Conservation (phyloP, 2,888 invertebrate species). For the Tenthredo livida region DNA sequence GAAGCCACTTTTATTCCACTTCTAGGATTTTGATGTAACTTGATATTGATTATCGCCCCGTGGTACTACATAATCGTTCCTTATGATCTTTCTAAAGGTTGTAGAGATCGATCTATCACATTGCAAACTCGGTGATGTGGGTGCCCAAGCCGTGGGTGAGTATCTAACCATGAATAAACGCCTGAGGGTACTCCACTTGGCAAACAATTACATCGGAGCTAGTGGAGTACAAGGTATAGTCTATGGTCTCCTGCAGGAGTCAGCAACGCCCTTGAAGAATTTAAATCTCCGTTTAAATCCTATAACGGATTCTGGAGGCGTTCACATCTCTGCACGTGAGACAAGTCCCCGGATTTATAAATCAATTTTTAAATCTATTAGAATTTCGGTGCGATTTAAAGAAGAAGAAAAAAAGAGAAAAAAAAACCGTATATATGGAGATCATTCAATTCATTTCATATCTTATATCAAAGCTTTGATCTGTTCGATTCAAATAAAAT, state of each 20-base stretch:
- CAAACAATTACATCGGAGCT: constrained; percentile 81
- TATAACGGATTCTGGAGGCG: constrained; percentile 81
- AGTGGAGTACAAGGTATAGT: constrained; percentile 81
- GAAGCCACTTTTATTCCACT: not conserved
- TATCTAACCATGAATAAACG: constrained; percentile 74
- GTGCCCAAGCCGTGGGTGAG: constrained; percentile 83
- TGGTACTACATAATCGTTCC: not conserved
- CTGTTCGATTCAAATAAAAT: not conserved
- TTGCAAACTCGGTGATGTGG: constrained; percentile 83
- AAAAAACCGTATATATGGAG: no score
- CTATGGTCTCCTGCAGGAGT: constrained; percentile 80
- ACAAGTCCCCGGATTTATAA: not conserved
- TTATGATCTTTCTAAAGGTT: constrained; percentile 70
- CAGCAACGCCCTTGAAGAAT: constrained; percentile 76
- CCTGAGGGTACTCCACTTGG: constrained; percentile 79
- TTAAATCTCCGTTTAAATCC: constrained; percentile 83
- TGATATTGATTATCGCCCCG: not conserved
- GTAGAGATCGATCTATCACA: constrained; percentile 84
- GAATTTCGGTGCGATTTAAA: not conserved
- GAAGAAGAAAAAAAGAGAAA: no score
- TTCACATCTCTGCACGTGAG: constrained; percentile 70
- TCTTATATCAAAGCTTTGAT: not conserved
- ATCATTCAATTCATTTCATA: not conserved
- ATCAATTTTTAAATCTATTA: not conserved
- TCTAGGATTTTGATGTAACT: not conserved